These are phyloP conservation scores for Sinonovacula constricta DNA, from an alignment of 1,140 invertebrate genomes.

Conservation along the genomic window DNA sequence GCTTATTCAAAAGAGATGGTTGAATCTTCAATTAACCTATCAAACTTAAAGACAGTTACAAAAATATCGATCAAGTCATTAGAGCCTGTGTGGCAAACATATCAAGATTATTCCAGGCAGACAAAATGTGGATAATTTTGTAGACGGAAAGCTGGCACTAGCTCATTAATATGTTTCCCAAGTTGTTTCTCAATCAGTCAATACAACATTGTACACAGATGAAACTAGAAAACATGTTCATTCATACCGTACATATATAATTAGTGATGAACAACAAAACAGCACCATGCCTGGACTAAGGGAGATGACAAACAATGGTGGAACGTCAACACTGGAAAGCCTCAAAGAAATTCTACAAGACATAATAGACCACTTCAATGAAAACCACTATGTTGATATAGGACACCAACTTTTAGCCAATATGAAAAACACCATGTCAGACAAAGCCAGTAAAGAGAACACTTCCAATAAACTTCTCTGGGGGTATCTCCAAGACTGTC, in stretches of 20 bases:
- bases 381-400: background rate
- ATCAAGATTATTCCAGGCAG: slow-evolving; percentile 24
- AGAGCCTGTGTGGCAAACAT: slow-evolving; percentile 35
- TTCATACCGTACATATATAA: slow-evolving; percentile 32
- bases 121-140: slow-evolving; percentile 19
- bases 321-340: slow-evolving; percentile 31
- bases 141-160: slow-evolving; percentile 30
- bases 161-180: slow-evolving; percentile 27
- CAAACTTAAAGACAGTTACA: background rate
- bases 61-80: slow-evolving; percentile 37
- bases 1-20: slow-evolving; percentile 4
- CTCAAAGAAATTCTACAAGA: slow-evolving; percentile 37
- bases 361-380: slow-evolving; percentile 23
- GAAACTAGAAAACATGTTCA: slow-evolving; percentile 51
- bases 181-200: slow-evolving; percentile 3
- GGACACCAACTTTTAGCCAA: slow-evolving; percentile 28
- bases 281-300: slow-evolving; percentile 47
- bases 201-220: slow-evolving; percentile 43
- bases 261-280: slow-evolving; percentile 28
- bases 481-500: slow-evolving; percentile 18
- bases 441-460: slow-evolving; percentile 47
- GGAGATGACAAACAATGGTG: slow-evolving; percentile 49
- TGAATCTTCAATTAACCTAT: slow-evolving; percentile 3
- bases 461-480: slow-evolving; percentile 33
- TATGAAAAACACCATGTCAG: slow-evolving; percentile 46